These are phyloP conservation scores for Drosophila fulvimacula DNA, from an alignment of 2,888 invertebrate species.

Conservation along the genomic window DNA sequence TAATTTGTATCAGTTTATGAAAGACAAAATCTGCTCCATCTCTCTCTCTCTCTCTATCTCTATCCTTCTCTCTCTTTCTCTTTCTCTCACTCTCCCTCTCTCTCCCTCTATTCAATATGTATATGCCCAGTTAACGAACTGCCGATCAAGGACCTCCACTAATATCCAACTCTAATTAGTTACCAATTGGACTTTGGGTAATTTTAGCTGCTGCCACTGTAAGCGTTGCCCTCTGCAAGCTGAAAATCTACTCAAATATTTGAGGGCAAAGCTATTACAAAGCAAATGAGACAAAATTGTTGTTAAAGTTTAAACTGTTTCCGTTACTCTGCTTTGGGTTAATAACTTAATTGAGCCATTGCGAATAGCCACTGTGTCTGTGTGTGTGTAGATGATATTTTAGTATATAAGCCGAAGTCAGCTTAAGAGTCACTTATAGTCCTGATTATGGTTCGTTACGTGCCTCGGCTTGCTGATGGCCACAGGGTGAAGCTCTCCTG, in stretches of 20 bases:
- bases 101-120: no score
- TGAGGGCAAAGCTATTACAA: slow-evolving; percentile 52
- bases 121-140: neutral
- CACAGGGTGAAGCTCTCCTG: slow-evolving; percentile 63
- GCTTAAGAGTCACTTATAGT: slow-evolving; percentile 24
- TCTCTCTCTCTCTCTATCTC: no score
- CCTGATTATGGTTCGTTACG: slow-evolving; percentile 65
- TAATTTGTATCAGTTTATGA: no score
- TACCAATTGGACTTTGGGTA: neutral
- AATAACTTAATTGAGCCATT: slow-evolving; percentile 74
- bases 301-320: slow-evolving; percentile 59
- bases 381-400: slow-evolving; percentile 4
- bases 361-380: slow-evolving; percentile 7
- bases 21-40: no score
- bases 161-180: neutral
- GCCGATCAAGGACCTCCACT: neutral
- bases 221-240: no score
- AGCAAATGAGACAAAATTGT: slow-evolving; percentile 55
- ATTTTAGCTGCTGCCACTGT: neutral
- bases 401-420: slow-evolving; percentile 43
- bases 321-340: slow-evolving; percentile 35
- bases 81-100: no score
- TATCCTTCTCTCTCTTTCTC: no score
- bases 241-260: slow-evolving; percentile 46
- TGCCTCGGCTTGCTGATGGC: slow-evolving; percentile 67